Conservation (phyloP, 2,888 invertebrate genomes). For the Ennomos erosarius region DNA sequence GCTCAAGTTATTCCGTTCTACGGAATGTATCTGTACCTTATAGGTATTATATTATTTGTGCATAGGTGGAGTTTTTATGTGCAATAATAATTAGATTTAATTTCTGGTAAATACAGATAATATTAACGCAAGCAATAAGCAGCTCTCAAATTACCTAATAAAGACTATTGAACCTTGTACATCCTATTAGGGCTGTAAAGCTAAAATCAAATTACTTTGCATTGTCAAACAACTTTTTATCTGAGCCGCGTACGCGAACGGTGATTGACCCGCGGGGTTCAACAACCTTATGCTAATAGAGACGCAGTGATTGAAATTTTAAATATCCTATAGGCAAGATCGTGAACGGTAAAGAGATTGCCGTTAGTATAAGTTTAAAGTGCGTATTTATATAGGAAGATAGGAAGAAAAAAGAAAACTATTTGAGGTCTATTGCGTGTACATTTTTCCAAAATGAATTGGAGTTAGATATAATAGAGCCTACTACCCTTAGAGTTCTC, state of each 20-base stretch:
- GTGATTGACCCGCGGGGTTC: conserved; percentile 42
- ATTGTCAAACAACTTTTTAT: conserved; percentile 35
- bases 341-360: conserved; percentile 7
- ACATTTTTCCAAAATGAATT: too few relatives aligned
- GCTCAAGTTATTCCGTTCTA: too few relatives aligned
- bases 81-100: too few relatives aligned
- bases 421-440: neutral
- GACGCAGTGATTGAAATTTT: conserved; percentile 23
- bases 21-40: too few relatives aligned
- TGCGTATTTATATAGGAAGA: conserved; percentile 2
- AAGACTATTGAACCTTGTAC: neutral
- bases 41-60: too few relatives aligned
- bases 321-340: conserved; percentile 18
- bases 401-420: neutral
- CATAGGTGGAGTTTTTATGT: too few relatives aligned
- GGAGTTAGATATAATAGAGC: too few relatives aligned
- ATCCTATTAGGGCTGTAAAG: conserved; percentile 16
- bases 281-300: conserved; percentile 40
- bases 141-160: too few relatives aligned
- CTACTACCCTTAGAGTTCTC: too few relatives aligned
- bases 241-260: conserved; percentile 25
- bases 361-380: conserved; percentile 12
- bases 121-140: too few relatives aligned
- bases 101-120: too few relatives aligned
- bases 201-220: conserved; percentile 25